Conservation (phyloP, 2,113 vertebrate species). For the Alectura lathami region DNA sequence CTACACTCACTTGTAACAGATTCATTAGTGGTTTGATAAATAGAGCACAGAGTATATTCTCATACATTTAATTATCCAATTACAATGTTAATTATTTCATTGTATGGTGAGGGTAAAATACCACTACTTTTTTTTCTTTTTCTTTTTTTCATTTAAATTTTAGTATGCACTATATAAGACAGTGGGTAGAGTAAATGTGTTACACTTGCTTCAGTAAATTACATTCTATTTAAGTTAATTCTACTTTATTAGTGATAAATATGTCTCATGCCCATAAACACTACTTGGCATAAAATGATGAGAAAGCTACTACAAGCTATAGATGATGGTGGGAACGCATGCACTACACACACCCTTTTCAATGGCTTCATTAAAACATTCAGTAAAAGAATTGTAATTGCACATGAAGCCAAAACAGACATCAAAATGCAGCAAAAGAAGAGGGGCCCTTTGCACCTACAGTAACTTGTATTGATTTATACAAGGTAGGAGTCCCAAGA, state of each 20-base stretch:
- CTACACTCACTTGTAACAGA: conserved; percentile 39
- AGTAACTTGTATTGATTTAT: conserved; percentile 80
- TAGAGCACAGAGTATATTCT: conserved; percentile 30
- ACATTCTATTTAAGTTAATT: conserved; percentile 67
- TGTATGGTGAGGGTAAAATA: conserved; percentile 33
- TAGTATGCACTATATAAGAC: conserved; percentile 71
- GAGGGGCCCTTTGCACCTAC: conserved; percentile 70
- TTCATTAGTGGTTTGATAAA: neutral
- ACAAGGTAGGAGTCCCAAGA: conserved; percentile 75
- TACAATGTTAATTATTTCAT: neutral
- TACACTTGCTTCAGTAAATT: conserved; percentile 52
- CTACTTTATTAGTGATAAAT: conserved; percentile 74
- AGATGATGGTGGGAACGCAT: conserved; percentile 76
- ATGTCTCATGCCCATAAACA: conserved; percentile 77
- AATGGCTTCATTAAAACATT: conserved; percentile 79
- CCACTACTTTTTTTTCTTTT: neutral
- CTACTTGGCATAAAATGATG: conserved; percentile 79
- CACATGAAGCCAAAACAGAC: conserved; percentile 75
- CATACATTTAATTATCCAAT: conserved; percentile 24
- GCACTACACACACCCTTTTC: conserved; percentile 76
- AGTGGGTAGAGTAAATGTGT: conserved; percentile 59
- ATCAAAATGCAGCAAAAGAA: conserved; percentile 79
- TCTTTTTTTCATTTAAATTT: conserved; percentile 31
- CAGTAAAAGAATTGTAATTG: conserved; percentile 73
- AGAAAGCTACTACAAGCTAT: conserved; percentile 80